Evolutionary conservation across 2,797 vertebrate species (phyloP), one percentile per base, ranked within the genome.

Genomic region (Sardinella longiceps): DNA sequence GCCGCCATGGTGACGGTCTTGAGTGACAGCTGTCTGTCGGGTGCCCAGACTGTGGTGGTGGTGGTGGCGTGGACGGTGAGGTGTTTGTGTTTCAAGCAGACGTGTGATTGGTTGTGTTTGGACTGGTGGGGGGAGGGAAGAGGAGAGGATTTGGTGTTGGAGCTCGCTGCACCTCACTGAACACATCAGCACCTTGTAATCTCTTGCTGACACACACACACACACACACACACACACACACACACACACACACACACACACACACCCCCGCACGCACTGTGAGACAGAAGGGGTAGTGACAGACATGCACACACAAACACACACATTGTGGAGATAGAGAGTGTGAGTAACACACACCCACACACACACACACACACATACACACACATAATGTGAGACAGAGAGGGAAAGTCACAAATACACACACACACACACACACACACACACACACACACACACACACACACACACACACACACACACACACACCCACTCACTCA

Each of bases 21-120:
- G 70, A 77, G 5, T 43, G 70, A 77, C 70, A 77, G 37, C 70
- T 77, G 70, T 77, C 70, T 77, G 70, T 77, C 70, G 43, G 1
- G 28, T 0, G 18, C 37, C 33, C 70, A 77, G 37, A 33, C 33
- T 20, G 37, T 23, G 18, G 18, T 20, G 33, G 6, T 2, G 18
- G 37, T 23, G 18, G 18, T 20, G 33, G 6, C 6, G 18, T 37
- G 28, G 63, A 12, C n/a, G 56, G 20, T 23, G 23, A 23, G 25
- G 5, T 6, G 30, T 77, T 39, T 43, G 4, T 37, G 6, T 39
- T 43, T 5, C 18, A 10, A 6, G 15, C 0, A 6, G 18, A 23
- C 15, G 37, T 11, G 33, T 77, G 70, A 77, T 37, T 70, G 63
- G 28, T 66, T 43, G 4, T 37, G 63, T 37, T 15, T 30, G 18